Base-by-base conservation (phyloP, 1,140 invertebrate species). In the Brachionus calyciflorus region DNA sequence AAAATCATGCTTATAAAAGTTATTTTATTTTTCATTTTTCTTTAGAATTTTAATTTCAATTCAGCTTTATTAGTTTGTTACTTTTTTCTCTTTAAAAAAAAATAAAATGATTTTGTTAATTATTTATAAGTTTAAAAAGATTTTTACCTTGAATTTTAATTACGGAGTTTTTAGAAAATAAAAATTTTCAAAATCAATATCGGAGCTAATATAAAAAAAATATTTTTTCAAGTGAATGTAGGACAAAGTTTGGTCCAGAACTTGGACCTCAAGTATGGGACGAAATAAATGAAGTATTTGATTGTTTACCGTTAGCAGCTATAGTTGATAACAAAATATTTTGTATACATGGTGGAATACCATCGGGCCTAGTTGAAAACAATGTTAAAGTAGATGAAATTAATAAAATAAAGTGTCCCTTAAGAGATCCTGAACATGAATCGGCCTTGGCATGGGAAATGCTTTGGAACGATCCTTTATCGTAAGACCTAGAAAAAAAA, bases 401-500 rank as follows among this genome's bases (percentile, higher is more conserved):
- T 12, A 44, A 80, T 82, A 57, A 76, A 80, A 77, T 81, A 81
- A 55, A 79, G 80, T 51, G 76, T 77, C 76, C 76, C 3, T 24
- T 77, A 26, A 49, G 7, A 37, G 46, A 77, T 49, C 76, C 76
- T 10, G 73, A 33, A 81, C 89, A 82, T 81, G 86, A 86, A 78
- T 86, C 83, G 76, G 83, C 85, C 63, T 81, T 65, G 37, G 89
- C 90, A 2, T 91, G 91, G 91, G 90, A 91, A 79, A 82, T 91
- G 1, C 87, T 91, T 84, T 91, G 91, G 90, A 91, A 90, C 83
- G 91, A 91, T 84, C 91, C 91, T 12, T 81, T 90, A 51, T 88
- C 85, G 89, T 89, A 82, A 81, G 79, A 55, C 77, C 63, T 21
- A n/a, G 21, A 5, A 17, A 2, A 63, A 37, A 69, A 75, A 33